Evolutionary conservation across 2,888 invertebrate species (phyloP), one percentile per base, ranked within the genome.

Genomic region (Exephanes ischioxanthus): DNA sequence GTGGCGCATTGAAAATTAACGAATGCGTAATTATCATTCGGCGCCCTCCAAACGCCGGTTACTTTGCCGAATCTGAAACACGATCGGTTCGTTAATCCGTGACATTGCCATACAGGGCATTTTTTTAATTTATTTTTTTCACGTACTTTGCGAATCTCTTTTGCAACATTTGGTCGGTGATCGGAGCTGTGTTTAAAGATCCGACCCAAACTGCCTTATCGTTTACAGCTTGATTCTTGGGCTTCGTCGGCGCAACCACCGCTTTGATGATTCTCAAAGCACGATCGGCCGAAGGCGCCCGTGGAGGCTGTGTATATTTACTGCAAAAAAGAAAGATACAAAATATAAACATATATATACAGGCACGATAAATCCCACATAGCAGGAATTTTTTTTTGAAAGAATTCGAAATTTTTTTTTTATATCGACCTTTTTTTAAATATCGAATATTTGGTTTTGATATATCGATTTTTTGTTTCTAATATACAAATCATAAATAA

Each of bases 11-110:
- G 37, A 58, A 87, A 88, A 80, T 88, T 86, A 3, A 88, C 61
- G 63, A 88, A 87, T n/a, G 71, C 84, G 58, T 81, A 88, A n/a
- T 16, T 11, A 3, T 33, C 58, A 6, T 22, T 81, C 5, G 48
- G 45, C 1, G 68, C 22, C 45, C 72, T 63, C 45, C 33, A 76
- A 5, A 85, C 48, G n/a, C 37, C 37, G 14, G 55, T 19, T 11
- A 88, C 80, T 75, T 85, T 85, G 55, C 88, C 88, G 48, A 84
- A 88, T 58, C 87, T 87, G 81, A 76, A 68, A 66, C 1, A 68
- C 41, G n/a, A 37, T 58, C 26, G 14, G 75, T 70, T 55, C 7
- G 37, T 79, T 53, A 45, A 37, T 55, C 71, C 30, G 37, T 16
- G 3, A 66, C 63, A 48, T 45, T 55, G 9, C 33, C 6, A 55